Evolutionary conservation across 2,113 vertebrate genomes (phyloP), one percentile per base, ranked within the genome.

Genomic region (Lepisosteus osseus): DNA sequence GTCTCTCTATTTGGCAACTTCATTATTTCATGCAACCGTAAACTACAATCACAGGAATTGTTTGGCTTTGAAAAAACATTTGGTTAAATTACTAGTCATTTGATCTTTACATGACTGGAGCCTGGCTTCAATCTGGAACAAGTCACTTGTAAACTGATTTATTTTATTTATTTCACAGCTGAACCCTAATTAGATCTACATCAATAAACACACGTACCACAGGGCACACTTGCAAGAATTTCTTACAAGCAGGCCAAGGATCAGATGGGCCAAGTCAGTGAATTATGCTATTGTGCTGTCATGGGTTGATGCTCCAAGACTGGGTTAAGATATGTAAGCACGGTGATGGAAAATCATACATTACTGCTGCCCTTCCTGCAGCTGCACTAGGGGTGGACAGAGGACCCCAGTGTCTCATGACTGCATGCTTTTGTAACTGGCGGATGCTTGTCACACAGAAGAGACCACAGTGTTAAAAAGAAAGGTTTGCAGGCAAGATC

Each of bases 371-470:
- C 78, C 78, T 82, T 85, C 85, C 79, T 74, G 84, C 87, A 87
- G 87, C 82, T 88, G 87, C 77, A 79, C 68, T 76, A 69, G 61
- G 73, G 72, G 70, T 69, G 76, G 77, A 88, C 85, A 86, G 80
- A 79, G 56, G 73, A 65, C 75, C 80, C 83, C 80, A 80, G 83
- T 86, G 11, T 62, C 3, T n/a, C 55, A 8, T 12, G 56, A 2
- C 13, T 17, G 3, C 54, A 15, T 40, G 17, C 42, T n/a, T 59
- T 43, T 43, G 51, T 12, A 6, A 11, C 11, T 12, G 14, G 44
- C 65, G 45, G 55, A 54, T 42, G 65, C 55, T 7, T 43, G 42
- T 51, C 66, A 47, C n/a, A 67, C 67, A 73, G 65, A 45, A 55
- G 1, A 43, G 8, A 42, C 54, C 7, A 29, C 42, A 51, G 14